Conservation (phyloP, 2,797 vertebrate species). For the Antennarius maculatus region DNA sequence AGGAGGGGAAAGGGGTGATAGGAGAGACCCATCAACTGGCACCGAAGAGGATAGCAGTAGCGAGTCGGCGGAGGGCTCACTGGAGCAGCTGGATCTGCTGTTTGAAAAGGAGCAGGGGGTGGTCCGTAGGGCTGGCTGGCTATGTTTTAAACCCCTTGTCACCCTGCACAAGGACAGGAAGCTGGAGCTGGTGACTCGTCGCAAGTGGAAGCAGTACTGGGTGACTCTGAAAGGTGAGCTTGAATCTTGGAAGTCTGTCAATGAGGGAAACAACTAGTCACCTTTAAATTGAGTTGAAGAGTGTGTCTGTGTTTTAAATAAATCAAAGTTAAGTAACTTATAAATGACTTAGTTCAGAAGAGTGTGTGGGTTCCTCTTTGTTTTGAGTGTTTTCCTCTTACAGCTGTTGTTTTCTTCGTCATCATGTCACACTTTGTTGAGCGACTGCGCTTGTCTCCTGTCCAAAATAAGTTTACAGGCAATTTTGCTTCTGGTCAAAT, state of each 20-base stretch:
- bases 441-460: constrained; percentile 8
- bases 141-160: constrained; percentile 92
- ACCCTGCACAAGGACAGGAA: constrained; percentile 94
- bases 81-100: constrained; percentile 91
- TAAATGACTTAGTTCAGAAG: constrained; percentile 1
- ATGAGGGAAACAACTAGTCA: not conserved
- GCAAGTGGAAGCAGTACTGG: constrained; percentile 97
- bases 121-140: constrained; percentile 94
- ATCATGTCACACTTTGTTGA: constrained; percentile 11
- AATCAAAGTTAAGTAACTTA: constrained; percentile 34
- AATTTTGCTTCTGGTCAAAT: constrained; percentile 28
- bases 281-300: constrained; percentile 21
- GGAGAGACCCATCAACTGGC: constrained; percentile 83
- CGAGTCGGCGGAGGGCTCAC: constrained; percentile 88
- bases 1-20: constrained; percentile 70
- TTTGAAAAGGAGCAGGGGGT: constrained; percentile 96
- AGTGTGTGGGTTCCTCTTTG: constrained; percentile 4
- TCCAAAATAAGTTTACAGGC: constrained; percentile 13
- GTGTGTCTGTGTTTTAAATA: constrained; percentile 25
- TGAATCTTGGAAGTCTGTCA: too few relatives aligned
- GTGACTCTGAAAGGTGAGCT: constrained; percentile 91
- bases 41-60: constrained; percentile 87
- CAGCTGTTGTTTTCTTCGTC: constrained; percentile 19
- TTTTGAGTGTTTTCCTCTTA: constrained; percentile 16
- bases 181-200: constrained; percentile 89